Conservation (phyloP, 2,113 vertebrate genomes). For the Amazona guildingii region DNA sequence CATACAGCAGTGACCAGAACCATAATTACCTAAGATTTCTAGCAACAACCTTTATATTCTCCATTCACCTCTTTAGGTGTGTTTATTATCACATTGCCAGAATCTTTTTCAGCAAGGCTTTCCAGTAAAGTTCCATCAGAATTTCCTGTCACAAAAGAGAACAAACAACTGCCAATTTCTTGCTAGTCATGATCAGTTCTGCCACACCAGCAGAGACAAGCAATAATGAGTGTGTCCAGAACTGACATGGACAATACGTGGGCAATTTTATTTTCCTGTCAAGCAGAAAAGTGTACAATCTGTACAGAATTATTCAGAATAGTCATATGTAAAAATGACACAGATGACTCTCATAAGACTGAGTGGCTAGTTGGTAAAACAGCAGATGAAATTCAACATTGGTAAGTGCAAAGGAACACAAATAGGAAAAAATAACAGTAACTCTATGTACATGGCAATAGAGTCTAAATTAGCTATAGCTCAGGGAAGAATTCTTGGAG, state of each 20-base stretch:
- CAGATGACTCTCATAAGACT: neutral
- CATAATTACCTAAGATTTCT: neutral
- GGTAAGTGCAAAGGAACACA: neutral
- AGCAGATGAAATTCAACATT: neutral
- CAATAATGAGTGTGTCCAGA: neutral
- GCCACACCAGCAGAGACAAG: neutral
- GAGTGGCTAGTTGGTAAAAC: neutral
- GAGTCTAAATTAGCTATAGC: neutral
- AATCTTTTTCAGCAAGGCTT: neutral
- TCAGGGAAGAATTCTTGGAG: neutral
- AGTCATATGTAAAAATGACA: neutral
- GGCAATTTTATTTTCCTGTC: neutral
- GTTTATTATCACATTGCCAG: neutral
- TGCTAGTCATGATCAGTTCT: neutral
- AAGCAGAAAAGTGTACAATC: neutral
- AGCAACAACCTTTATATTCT: neutral
- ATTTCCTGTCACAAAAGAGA: neutral
- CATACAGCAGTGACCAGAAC: neutral
- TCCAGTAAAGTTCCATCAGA: neutral
- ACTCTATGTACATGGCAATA: neutral
- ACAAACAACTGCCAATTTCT: neutral
- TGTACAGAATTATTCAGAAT: neutral
- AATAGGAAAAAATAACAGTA: neutral
- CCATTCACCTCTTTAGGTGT: accelerated
- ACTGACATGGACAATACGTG: neutral